Conservation (phyloP, 2,888 invertebrate genomes). For the Agonopterix subpropinquella region DNA sequence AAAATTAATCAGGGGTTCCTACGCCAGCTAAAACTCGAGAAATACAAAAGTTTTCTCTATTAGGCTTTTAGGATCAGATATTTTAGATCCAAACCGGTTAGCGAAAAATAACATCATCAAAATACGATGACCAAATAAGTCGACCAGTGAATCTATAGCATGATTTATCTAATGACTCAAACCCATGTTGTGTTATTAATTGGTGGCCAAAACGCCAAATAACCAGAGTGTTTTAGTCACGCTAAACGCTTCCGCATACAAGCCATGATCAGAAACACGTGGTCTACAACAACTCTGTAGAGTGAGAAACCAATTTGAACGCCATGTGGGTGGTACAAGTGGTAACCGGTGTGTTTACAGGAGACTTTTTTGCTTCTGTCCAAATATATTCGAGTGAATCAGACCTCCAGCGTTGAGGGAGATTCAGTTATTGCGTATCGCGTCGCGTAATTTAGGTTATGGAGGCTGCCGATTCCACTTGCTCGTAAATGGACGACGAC, state of each 20-base stretch:
- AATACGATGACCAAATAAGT: background rate
- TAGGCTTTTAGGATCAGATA: too few relatives aligned
- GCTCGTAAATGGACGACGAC: too few relatives aligned
- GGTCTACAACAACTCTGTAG: slow-evolving; percentile 27
- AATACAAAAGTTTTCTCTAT: too few relatives aligned
- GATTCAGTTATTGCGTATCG: background rate
- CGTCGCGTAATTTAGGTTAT: background rate
- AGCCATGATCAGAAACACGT: slow-evolving; percentile 25
- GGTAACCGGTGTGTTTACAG: slow-evolving; percentile 23
- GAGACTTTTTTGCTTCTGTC: slow-evolving; percentile 34
- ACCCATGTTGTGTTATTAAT: background rate
- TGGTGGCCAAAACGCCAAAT: background rate
- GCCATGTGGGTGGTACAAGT: slow-evolving; percentile 52
- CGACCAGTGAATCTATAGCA: too few relatives aligned
- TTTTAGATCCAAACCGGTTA: too few relatives aligned
- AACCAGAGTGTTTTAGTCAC: too few relatives aligned
- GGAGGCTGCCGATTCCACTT: background rate
- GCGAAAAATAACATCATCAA: too few relatives aligned
- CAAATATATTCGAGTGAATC: slow-evolving; percentile 47
- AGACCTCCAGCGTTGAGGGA: slow-evolving; percentile 55
- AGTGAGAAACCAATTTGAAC: slow-evolving; percentile 37
- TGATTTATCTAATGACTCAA: too few relatives aligned
- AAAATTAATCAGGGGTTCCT: too few relatives aligned
- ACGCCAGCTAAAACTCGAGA: too few relatives aligned
- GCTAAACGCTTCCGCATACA: slow-evolving; percentile 36